These are phyloP conservation scores for Diglossa cyanea DNA, from an alignment of 2,797 vertebrate species.

Conservation along the genomic window DNA sequence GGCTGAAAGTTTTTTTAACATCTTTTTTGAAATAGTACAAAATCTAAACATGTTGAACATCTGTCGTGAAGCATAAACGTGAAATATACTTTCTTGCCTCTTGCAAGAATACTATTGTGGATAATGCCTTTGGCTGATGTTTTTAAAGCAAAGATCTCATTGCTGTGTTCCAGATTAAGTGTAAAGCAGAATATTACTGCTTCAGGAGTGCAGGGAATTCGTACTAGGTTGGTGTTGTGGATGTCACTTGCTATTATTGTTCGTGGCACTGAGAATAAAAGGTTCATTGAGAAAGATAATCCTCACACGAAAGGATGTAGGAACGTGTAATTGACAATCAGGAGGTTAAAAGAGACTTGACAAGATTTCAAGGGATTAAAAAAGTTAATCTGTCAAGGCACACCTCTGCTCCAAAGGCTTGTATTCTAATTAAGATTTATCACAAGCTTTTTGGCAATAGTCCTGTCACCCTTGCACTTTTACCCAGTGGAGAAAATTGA, in stretches of 20 bases:
- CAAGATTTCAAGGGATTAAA: conserved; percentile 38
- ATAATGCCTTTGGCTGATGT: conserved; percentile 2
- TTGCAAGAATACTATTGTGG: neutral
- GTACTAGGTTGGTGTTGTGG: conserved; percentile 57
- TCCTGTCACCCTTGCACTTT: neutral
- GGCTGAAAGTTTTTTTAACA: neutral
- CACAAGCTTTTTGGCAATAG: neutral
- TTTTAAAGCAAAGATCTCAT: conserved; percentile 40
- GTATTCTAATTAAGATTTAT: conserved; percentile 32
- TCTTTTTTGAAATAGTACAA: conserved; percentile 3
- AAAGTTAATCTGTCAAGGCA: conserved; percentile 36
- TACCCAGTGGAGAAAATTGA: neutral
- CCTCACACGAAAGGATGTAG: conserved; percentile 9
- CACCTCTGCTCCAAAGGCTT: neutral
- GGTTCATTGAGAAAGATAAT: conserved; percentile 52
- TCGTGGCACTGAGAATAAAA: conserved; percentile 38
- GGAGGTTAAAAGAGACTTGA: conserved; percentile 44
- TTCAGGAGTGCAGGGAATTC: conserved; percentile 35
- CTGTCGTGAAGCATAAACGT: neutral
- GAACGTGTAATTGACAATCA: conserved; percentile 36
- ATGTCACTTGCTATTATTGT: conserved; percentile 58
- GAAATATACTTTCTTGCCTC: conserved; percentile 6
- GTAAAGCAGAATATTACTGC: conserved; percentile 55
- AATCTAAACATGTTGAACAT: neutral
- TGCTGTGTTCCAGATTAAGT: conserved; percentile 48